Conservation (phyloP, 2,797 vertebrate species). For the Sternarchorhynchus goeldii region DNA sequence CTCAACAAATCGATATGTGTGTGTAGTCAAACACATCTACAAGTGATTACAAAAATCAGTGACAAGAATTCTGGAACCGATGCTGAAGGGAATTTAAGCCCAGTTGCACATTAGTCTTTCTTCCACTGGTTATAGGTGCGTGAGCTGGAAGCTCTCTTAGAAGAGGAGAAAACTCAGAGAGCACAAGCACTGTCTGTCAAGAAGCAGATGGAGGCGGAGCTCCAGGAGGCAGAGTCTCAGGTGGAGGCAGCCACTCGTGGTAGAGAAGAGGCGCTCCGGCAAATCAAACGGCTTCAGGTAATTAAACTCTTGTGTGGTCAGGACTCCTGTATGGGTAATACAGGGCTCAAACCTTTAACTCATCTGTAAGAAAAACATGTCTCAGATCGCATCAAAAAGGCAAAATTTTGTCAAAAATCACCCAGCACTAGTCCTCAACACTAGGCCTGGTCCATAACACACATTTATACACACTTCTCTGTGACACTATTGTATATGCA, state of each 20-base stretch:
- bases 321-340: rapidly evolving
- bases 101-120: not conserved
- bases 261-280: slow-evolving; percentile 84
- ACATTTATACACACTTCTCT: not conserved
- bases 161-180: slow-evolving; percentile 87
- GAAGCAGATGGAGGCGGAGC: slow-evolving; percentile 86
- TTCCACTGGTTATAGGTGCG: slow-evolving; percentile 72
- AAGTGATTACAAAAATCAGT: too few relatives aligned
- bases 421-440: not conserved
- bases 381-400: not conserved
- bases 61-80: too few relatives aligned
- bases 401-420: too few relatives aligned
- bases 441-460: not conserved
- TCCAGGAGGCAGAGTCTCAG: slow-evolving; percentile 85
- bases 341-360: slow-evolving; percentile 1
- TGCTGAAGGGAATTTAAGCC: not conserved
- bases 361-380: not conserved
- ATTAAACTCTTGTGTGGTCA: not conserved
- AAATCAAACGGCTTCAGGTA: slow-evolving; percentile 84
- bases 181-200: slow-evolving; percentile 78
- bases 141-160: slow-evolving; percentile 85
- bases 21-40: too few relatives aligned
- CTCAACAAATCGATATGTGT: too few relatives aligned
- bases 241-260: slow-evolving; percentile 76
- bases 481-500: not conserved